phyloP scores from a whole-genome alignment of 2,797 vertebrate species.

The Perodicticus potto region DNA sequence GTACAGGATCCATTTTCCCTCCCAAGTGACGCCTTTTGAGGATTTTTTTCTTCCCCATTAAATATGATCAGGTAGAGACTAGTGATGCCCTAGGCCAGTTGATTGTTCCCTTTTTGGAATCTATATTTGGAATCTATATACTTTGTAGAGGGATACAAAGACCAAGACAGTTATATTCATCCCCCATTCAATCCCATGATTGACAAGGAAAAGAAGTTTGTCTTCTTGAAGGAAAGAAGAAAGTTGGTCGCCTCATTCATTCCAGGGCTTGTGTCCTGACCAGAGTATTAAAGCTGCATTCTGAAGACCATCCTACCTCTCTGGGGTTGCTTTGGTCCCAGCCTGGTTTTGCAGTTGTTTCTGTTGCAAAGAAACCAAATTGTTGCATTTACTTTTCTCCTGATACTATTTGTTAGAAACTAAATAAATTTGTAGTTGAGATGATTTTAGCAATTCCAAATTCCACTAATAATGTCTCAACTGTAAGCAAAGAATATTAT shows the following conservation, averaged over 20 bases:
- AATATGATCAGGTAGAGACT: background rate
- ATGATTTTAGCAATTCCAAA: conserved; percentile 26
- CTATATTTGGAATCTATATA: conserved; percentile 30
- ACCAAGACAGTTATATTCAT: background rate
- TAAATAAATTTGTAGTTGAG: background rate
- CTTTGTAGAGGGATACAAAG: background rate
- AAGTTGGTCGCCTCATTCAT: conserved; percentile 8
- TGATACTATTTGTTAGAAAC: background rate
- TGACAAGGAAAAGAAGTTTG: conserved; percentile 44
- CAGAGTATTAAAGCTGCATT: background rate
- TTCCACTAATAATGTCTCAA: background rate
- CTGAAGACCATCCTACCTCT: background rate
- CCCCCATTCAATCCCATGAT: background rate
- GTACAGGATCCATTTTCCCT: background rate
- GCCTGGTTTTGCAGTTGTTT: background rate
- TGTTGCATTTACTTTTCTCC: background rate
- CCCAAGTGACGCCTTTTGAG: background rate
- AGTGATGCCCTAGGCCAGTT: background rate
- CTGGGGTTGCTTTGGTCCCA: background rate
- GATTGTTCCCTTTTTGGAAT: background rate
- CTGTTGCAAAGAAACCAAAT: background rate
- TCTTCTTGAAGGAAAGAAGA: conserved; percentile 42
- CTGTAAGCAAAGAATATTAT: background rate
- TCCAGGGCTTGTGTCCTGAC: background rate
- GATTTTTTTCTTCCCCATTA: background rate